Evolutionary conservation across 2,797 vertebrate species (phyloP), one percentile per base, ranked within the genome.

Genomic region (Crocodylus rhombifer): DNA sequence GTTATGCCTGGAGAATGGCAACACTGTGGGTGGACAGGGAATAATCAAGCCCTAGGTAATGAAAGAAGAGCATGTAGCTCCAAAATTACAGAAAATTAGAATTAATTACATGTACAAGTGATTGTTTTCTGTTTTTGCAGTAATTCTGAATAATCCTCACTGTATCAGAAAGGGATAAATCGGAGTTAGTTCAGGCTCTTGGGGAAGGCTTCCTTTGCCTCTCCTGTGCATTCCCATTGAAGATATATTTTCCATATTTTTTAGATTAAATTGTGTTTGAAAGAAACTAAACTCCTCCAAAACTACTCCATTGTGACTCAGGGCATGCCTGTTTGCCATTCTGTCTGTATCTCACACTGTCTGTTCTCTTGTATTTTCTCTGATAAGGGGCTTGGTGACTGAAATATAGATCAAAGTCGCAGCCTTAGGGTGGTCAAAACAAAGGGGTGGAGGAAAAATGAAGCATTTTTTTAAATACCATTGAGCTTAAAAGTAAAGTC

Each of bases 401-500:
- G 93, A 97, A 97, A 92, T 87, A 90, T 79, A 96, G 91, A 97
- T 97, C 94, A 97, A 97, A 97, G 93, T 62, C 63, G 12, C 67
- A 91, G 82, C 92, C 92, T 77, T 76, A 77, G 93, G 94, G 89
- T 90, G 86, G 92, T 87, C 77, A 92, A 94, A 95, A 93, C 83
- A 91, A 94, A 94, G 84, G 4, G 9, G 28, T 87, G 60, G 42
- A 78, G 28, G 13, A 90, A 87, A 91, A 36, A 75, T 88, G 79
- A 14, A 2, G 9, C 21, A 36, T 74, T 61, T 33, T 86, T 93
- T 94, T 83, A 92, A 76, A n/a, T 78, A 71, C 60, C 62, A 93
- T 20, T 71, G 57, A 76, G 33, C 28, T 77, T 88, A 93, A 90
- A 92, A 67, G 77, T 14, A 57, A 73, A 84, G 16, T 94, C 18